Evolutionary conservation across 2,797 vertebrate genomes (phyloP), one percentile per base, ranked within the genome.

Genomic region (Eleutherodactylus coqui): DNA sequence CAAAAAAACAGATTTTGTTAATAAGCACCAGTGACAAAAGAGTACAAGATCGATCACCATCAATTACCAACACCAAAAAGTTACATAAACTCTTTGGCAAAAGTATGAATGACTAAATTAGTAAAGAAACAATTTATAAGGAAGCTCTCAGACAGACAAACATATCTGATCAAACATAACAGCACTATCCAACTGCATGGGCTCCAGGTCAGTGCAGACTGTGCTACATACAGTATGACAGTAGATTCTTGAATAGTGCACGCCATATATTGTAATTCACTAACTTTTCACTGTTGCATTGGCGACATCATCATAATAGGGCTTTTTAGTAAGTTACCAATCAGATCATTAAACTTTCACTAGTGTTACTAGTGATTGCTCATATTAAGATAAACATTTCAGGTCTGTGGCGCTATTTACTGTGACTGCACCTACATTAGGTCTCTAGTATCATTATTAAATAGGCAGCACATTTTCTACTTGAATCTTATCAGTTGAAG

Each of bases 1-100:
- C 81, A 89, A 75, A 89, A 84, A 90, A 88, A 90, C 14, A 41
- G 19, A 38, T 19, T 1, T 45, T 84, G 36, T 55, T 58, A 79
- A 55, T 5, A 32, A 17, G 49, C 41, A 45, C 7, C 16, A 49
- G 21, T 41, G 4, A 14, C 3, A 16, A 72, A 34, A 36, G 19
- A 67, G 17, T 19, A 67, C 29, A 67, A 64, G 32, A 36, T 10
- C 11, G 9, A 11, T 27, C 7, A 11, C 5, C 14, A 43, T 43
- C 4, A 72, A 27, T n/a, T 43, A 43, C 24, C 3, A 0, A 16
- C 7, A 4, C 17, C 32, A 64, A 14, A 5, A 3, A 29, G 6
- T 32, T 29, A 13, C 13, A 27, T 27, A 60, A 29, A 62, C 29
- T 29, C 27, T 29, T 13, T 4, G 32, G 29, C 32, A 64, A 32